Percentiles rank a stretch among this genome's conserved stretches.
Evolutionary conservation across 1,140 invertebrate genomes (phyloP).

Genomic region (Lordiphosa collinella): DNA sequence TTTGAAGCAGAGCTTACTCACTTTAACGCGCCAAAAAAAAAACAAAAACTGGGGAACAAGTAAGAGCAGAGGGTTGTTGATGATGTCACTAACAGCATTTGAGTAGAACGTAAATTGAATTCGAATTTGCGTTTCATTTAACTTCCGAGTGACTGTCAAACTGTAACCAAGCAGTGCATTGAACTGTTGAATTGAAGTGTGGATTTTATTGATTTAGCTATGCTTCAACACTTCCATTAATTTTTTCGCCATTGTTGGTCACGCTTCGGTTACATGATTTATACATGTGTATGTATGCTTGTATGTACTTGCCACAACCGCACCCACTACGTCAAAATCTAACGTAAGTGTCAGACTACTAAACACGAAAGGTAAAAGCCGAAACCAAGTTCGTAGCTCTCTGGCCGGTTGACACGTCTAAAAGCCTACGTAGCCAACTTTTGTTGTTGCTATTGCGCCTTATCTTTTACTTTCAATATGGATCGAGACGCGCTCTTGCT

Average conservation of each 20-base stretch:
- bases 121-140: constrained; percentile 4
- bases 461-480: constrained; percentile 72
- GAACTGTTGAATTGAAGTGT: constrained; percentile 17
- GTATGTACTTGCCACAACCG: constrained; percentile 17
- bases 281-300: too few relatives aligned
- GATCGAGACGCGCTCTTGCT: constrained; percentile 34
- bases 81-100: constrained; percentile 32
- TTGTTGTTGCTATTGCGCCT: constrained; percentile 59
- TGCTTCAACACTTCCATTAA: constrained; percentile 22
- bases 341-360: constrained; percentile 17
- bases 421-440: constrained; percentile 29
- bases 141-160: constrained; percentile 2
- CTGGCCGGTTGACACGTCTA: constrained; percentile 47
- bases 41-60: constrained; percentile 11
- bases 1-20: constrained; percentile 69
- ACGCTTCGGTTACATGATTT: too few relatives aligned
- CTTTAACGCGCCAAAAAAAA: constrained; percentile 52
- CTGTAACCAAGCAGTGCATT: constrained; percentile 42
- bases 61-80: neutral
- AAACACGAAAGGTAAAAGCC: constrained; percentile 18
- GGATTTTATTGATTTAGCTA: constrained; percentile 52
- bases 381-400: constrained; percentile 38
- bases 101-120: constrained; percentile 18
- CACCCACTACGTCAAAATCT: constrained; percentile 30
- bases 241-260: constrained; percentile 36